Evolutionary conservation across 2,113 vertebrate genomes (phyloP), one percentile per base, ranked within the genome.

Genomic region (Coturnix japonica): DNA sequence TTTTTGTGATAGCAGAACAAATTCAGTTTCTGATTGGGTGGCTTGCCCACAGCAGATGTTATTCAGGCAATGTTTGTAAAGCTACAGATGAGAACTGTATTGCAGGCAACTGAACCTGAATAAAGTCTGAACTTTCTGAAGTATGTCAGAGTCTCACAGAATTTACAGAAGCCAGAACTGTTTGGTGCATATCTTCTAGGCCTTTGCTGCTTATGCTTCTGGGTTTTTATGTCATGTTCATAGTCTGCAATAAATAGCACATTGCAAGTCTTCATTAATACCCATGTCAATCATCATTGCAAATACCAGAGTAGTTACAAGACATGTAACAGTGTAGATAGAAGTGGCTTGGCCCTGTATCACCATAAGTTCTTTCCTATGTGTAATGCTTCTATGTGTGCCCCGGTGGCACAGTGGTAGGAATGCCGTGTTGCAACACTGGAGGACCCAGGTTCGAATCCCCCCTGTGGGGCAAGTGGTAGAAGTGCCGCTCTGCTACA

Each of bases 231-330:
- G 30, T 82, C 74, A 28, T 11, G 11, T 43, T 76, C 49, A 23
- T 35, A 30, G 18, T 6, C 59, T 85, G n/a, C 26, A 87, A 46
- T 46, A 81, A 60, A 69, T 10, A 80, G 6, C 59, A 16, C 6
- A 49, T 18, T 54, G 12, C 2, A 8, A 4, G 12, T 60, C 22
- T 56, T 75, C 39, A 43, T 51, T 79, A 67, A 57, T 22, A 81
- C 5, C 3, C 4, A 13, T 15, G 9, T 30, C 5, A 73, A 23
- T 2, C 23, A 23, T 2, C 19, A 65, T 18, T 0, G 1, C 6
- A 73, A 81, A 59, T 49, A 66, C 7, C 59, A 2, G 11, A 73
- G 28, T 0, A 4, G 22, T 53, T 74, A 33, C 33, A 44, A 54
- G 64, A 53, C 26, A 3, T 88, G 4, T 39, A 43, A 19, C 22